A percentile compares a stretch with the other conserved stretches of the same genome.
Evolutionary conservation across 2,797 vertebrate genomes (phyloP).

Genomic region (Ataeniobius toweri): DNA sequence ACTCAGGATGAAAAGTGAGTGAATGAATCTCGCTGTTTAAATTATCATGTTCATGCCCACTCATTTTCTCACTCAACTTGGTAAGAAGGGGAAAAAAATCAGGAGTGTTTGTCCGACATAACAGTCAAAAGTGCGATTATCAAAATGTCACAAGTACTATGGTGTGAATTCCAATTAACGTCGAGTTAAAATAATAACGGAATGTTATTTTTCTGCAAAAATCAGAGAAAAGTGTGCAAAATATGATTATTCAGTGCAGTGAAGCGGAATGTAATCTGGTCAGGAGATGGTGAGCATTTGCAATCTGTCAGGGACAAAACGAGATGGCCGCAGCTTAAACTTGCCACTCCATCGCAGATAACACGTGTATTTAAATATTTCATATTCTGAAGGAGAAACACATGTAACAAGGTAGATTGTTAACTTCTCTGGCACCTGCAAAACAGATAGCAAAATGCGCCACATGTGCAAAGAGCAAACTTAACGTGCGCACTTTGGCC

Average conservation of each 20-base stretch:
- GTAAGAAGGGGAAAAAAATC: slow-evolving; percentile 55
- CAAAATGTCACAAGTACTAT: slow-evolving; percentile 80
- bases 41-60: slow-evolving; percentile 81
- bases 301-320: slow-evolving; percentile 38
- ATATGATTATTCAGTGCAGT: slow-evolving; percentile 14
- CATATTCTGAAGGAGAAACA: neutral
- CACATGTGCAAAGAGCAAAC: slow-evolving; percentile 44
- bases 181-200: slow-evolving; percentile 69
- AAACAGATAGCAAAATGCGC: slow-evolving; percentile 10
- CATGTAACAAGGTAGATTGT: slow-evolving; percentile 3
- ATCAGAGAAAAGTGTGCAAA: slow-evolving; percentile 24
- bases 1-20: slow-evolving; percentile 73
- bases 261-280: slow-evolving; percentile 32
- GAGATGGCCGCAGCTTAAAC: neutral
- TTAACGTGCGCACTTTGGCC: slow-evolving; percentile 33
- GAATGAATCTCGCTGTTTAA: slow-evolving; percentile 83
- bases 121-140: slow-evolving; percentile 82
- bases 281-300: slow-evolving; percentile 34
- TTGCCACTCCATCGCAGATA: slow-evolving; percentile 2
- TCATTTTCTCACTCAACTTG: slow-evolving; percentile 83
- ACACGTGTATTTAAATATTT: slow-evolving; percentile 32
- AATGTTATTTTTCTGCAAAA: slow-evolving; percentile 28
- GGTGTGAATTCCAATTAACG: slow-evolving; percentile 80
- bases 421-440: slow-evolving; percentile 25
- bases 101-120: slow-evolving; percentile 80